Conservation (phyloP, 2,888 invertebrate species). For the Drosophila siamana region DNA sequence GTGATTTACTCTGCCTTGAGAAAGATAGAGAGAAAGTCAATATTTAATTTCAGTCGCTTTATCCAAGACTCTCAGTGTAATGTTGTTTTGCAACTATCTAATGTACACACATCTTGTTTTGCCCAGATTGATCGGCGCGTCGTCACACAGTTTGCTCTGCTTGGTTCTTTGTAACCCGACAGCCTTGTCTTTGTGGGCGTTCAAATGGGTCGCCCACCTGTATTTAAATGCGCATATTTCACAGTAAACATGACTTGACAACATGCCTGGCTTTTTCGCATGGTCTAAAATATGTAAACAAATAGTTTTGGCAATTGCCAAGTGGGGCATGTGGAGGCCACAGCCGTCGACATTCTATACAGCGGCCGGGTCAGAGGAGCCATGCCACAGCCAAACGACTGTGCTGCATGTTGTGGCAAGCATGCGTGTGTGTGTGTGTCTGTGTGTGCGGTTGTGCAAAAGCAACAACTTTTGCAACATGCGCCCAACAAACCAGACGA, state of each 20-base stretch:
- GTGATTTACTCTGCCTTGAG: too few species aligned
- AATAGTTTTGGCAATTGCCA: conserved; percentile 81
- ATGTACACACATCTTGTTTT: background rate
- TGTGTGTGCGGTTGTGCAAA: conserved; percentile 77
- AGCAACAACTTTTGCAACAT: conserved; percentile 81
- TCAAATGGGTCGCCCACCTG: conserved; percentile 36
- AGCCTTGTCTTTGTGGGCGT: conserved; percentile 19
- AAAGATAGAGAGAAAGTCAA: too few species aligned
- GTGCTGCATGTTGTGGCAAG: conserved; percentile 76
- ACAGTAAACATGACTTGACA: conserved; percentile 83
- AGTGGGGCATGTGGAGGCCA: conserved; percentile 71
- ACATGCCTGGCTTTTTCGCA: conserved; percentile 77
- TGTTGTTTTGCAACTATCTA: background rate
- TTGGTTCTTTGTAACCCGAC: background rate
- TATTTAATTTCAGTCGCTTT: background rate
- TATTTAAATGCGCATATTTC: conserved; percentile 81
- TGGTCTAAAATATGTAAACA: conserved; percentile 81
- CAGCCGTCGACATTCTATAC: background rate
- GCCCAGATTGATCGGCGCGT: background rate
- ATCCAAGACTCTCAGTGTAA: background rate
- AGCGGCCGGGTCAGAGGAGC: conserved; percentile 1
- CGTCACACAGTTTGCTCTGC: background rate
- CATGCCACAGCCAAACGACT: conserved; percentile 25
- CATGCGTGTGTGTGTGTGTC: conserved; percentile 56
- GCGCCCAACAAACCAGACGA: conserved; percentile 71